phyloP scores from a whole-genome alignment of 2,113 vertebrate genomes.

The Pica pica region DNA sequence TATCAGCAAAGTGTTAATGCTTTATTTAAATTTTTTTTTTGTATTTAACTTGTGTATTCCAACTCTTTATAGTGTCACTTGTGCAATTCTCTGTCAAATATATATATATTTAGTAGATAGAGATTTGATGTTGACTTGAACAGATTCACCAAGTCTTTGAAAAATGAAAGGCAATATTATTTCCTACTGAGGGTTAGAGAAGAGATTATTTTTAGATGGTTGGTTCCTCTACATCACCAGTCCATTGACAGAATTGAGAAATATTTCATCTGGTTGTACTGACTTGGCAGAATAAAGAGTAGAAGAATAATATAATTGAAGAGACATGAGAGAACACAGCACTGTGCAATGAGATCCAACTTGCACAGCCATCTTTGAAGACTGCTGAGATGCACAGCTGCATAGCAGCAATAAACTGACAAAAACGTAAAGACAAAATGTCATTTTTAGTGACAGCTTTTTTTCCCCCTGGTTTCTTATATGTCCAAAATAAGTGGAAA shows the following conservation, averaged over 20 bases:
- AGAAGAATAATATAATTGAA: constrained; percentile 59
- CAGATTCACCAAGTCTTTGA: not conserved
- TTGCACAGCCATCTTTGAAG: constrained; percentile 26
- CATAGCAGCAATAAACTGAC: constrained; percentile 24
- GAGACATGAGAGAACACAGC: constrained; percentile 32
- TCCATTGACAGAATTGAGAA: constrained; percentile 34
- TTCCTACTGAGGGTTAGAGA: not conserved
- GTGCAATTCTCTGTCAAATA: not conserved
- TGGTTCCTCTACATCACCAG: not conserved
- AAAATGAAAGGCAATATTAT: not conserved
- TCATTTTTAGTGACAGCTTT: not conserved
- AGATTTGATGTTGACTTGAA: not conserved
- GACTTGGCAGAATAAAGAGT: constrained; percentile 42
- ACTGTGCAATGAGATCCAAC: constrained; percentile 40
- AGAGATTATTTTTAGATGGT: not conserved
- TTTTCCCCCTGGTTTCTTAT: not conserved
- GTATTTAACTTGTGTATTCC: not conserved
- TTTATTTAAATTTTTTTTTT: not conserved
- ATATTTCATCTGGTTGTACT: constrained; percentile 39
- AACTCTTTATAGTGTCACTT: not conserved
- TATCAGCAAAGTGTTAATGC: not conserved
- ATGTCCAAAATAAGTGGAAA: not conserved
- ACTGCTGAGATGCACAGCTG: not conserved
- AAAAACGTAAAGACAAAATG: constrained; percentile 10
- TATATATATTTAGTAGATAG: not conserved